These are phyloP conservation scores for Anoplolepis gracilipes DNA, from an alignment of 1,140 invertebrate species.

Conservation along the genomic window DNA sequence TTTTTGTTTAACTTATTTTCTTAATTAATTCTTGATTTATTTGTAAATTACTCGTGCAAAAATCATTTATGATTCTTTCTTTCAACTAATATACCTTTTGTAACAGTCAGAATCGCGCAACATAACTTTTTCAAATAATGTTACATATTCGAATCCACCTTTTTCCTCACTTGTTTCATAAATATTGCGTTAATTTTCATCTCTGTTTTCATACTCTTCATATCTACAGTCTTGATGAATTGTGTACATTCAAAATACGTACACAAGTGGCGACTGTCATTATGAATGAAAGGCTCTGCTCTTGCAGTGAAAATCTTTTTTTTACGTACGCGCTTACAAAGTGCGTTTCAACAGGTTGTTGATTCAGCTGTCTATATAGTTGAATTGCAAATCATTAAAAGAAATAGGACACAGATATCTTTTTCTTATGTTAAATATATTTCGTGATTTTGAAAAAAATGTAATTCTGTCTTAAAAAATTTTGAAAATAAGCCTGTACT, in stretches of 20 bases:
- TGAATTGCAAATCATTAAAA: slow-evolving; percentile 37
- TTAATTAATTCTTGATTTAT: neutral
- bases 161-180: neutral
- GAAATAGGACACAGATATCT: neutral
- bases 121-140: no score
- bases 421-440: neutral
- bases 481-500: neutral
- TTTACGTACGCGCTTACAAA: slow-evolving; percentile 23
- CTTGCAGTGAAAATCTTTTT: neutral
- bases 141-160: neutral
- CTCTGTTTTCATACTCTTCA: neutral
- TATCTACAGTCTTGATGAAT: neutral
- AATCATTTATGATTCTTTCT: neutral
- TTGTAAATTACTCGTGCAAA: neutral
- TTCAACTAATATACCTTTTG: neutral
- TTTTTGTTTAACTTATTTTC: neutral
- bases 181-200: neutral
- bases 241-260: slow-evolving; percentile 21
- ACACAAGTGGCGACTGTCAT: neutral
- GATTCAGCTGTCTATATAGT: slow-evolving; percentile 63
- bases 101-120: neutral
- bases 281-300: slow-evolving; percentile 14
- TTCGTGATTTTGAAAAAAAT: slow-evolving; percentile 22
- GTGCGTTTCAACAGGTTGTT: slow-evolving; percentile 75
- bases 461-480: neutral